Evolutionary conservation across 92 coral and sea anemone genomes (phyloP), one percentile per base, ranked within the genome.

Genomic region (Bergia sp.): DNA sequence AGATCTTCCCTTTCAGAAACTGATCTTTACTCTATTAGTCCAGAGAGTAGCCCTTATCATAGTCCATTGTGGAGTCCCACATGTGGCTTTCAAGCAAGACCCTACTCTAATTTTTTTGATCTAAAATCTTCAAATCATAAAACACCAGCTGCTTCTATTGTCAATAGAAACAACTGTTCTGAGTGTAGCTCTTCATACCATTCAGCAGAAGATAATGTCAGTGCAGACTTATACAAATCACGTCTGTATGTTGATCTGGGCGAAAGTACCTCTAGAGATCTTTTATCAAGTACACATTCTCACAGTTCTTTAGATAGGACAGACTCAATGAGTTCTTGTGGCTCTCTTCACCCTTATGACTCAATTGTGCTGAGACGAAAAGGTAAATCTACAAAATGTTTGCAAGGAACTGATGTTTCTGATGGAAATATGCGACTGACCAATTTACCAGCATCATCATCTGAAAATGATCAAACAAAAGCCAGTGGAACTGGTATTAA

Each of bases 321-420:
- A 69, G 86, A 86, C 40, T 88, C 93, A 7, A 75, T 82, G 21
- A 85, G 83, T 89, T 89, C 90, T 16, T 72, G 90, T 61, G 45
- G 87, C 43, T 84, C 87, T 21, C 79, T 88, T 75, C 98, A 95
- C 82, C 98, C 98, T 23, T 95, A 92, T 87, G 98, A 91, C 55
- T 88, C 95, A 2, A 95, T 95, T 80, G 87, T 90, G 29, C 80
- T 95, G 45, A 84, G 75, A 72, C 61, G 79, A 40, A 95, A 85
- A 80, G 86, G 58, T 0, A 92, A 92, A 55, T 65, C 75, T 67
- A 66, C 90, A 15, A 90, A 90, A 45, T 81, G 89, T 23, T n/a
- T 23, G 36, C 42, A 53, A 10, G 79, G 69, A 89, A 85, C 37
- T 73, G 78, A 71, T 72, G 44, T 29, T 86, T 36, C 88, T 53